Percentiles rank a stretch among this genome's conserved stretches.
Conservation (phyloP, 64 coral and sea anemone genomes). For the Stichodactyla helianthus region DNA sequence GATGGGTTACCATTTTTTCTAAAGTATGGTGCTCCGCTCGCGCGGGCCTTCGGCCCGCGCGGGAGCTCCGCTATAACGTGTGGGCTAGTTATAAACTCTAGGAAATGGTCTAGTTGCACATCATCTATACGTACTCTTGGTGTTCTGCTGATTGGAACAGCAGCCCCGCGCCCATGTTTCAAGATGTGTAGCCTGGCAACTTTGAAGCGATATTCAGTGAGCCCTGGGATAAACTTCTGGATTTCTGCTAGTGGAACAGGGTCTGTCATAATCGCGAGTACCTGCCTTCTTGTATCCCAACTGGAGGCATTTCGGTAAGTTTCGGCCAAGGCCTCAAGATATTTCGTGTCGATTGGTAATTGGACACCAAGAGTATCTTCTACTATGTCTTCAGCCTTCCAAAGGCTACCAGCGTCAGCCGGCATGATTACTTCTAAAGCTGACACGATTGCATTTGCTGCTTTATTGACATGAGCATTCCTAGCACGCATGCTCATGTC, state of each 20-base stretch:
- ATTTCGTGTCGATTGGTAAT: slow-evolving; percentile 26
- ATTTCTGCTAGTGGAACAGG: slow-evolving; percentile 36
- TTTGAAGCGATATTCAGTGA: slow-evolving; percentile 51
- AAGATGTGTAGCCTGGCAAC: slow-evolving; percentile 38
- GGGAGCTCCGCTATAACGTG: no score
- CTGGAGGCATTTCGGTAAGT: slow-evolving; percentile 49
- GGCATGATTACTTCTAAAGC: slow-evolving; percentile 34
- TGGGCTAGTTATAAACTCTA: background rate
- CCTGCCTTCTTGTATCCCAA: slow-evolving; percentile 46
- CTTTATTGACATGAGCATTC: slow-evolving; percentile 33
- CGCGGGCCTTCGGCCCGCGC: no score
- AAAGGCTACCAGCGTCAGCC: slow-evolving; percentile 44
- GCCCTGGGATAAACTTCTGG: slow-evolving; percentile 42
- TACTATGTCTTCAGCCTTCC: slow-evolving; percentile 25
- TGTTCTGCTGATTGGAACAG: slow-evolving; percentile 33
- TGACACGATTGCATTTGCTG: slow-evolving; percentile 41
- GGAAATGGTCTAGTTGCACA: slow-evolving; percentile 26
- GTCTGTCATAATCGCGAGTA: slow-evolving; percentile 51
- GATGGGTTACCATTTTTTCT: no score
- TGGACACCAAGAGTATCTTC: slow-evolving; percentile 41
- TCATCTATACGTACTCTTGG: slow-evolving; percentile 32
- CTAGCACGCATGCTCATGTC: slow-evolving; percentile 9
- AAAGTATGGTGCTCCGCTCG: no score
- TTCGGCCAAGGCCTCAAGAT: slow-evolving; percentile 47
- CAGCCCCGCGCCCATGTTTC: slow-evolving; percentile 56